Evolutionary conservation across 1,140 invertebrate genomes (phyloP).

Genomic region (Proctacanthus coquilletti): DNA sequence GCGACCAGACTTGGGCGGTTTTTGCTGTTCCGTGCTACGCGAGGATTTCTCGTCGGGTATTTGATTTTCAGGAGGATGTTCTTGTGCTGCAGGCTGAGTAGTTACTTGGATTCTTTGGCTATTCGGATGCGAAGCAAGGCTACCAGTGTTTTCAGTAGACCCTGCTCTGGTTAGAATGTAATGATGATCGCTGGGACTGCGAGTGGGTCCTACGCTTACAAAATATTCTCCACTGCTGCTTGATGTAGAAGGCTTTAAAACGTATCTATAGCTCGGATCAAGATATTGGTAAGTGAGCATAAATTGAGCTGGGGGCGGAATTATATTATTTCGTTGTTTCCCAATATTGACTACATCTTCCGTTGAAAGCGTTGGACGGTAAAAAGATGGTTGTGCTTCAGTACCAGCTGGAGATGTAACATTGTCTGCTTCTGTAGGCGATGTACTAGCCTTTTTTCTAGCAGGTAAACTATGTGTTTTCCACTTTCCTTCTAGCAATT

Average conservation of each 20-base stretch:
- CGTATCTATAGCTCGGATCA: conserved; percentile 48
- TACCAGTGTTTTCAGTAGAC: conserved; percentile 7
- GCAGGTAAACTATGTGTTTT: conserved; percentile 74
- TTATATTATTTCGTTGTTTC: conserved; percentile 33
- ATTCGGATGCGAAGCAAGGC: not conserved
- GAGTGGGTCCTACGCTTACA: conserved; percentile 42
- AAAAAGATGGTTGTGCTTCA: conserved; percentile 33
- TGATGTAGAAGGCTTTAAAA: conserved; percentile 40
- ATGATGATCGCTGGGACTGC: conserved; percentile 45
- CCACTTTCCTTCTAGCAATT: conserved; percentile 69
- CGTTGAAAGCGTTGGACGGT: conserved; percentile 48
- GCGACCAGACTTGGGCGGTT: conserved; percentile 11
- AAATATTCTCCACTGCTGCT: conserved; percentile 46
- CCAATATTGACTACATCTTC: conserved; percentile 45
- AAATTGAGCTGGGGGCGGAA: conserved; percentile 36
- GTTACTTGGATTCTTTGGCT: no score
- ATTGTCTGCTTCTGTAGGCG: conserved; percentile 34
- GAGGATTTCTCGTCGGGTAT: no score
- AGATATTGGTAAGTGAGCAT: conserved; percentile 52
- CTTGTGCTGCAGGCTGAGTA: no score
- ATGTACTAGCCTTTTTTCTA: conserved; percentile 49
- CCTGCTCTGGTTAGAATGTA: conserved; percentile 40
- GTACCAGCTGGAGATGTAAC: conserved; percentile 27
- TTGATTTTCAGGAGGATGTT: no score
- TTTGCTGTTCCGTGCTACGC: no score